Percentiles rank a stretch among this genome's conserved stretches.
Conservation (phyloP, 2,797 vertebrate genomes). For the Vespertilio murinus region DNA sequence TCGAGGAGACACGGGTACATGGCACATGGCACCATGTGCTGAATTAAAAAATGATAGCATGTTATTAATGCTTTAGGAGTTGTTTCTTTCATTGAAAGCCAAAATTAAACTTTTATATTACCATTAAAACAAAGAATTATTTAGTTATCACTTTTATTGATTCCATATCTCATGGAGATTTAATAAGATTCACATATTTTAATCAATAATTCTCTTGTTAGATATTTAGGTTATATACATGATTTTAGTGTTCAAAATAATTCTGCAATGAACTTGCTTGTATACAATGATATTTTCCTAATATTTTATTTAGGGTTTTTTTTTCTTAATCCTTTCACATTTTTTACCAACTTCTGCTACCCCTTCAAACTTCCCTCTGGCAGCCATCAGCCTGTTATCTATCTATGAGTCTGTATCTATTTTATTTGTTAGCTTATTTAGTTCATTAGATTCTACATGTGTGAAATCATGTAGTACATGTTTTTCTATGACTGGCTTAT, state of each 20-base stretch:
- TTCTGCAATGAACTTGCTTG: not conserved
- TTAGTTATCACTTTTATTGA: not conserved
- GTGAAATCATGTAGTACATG: not conserved
- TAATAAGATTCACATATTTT: slow-evolving; percentile 23
- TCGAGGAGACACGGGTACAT: too few relatives aligned
- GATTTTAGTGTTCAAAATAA: not conserved
- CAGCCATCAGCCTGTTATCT: not conserved
- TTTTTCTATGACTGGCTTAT: not conserved
- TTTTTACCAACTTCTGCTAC: not conserved
- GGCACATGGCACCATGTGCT: not conserved
- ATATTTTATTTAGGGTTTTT: not conserved
- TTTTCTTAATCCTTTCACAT: not conserved
- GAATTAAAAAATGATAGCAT: slow-evolving; percentile 41
- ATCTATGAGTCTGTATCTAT: not conserved
- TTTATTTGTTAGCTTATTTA: not conserved
- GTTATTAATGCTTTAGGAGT: not conserved
- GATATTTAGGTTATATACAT: not conserved
- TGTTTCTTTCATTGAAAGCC: not conserved
- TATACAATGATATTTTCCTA: not conserved
- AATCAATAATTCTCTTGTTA: slow-evolving; percentile 15
- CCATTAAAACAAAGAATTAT: not conserved
- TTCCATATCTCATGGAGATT: not conserved
- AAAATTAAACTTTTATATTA: slow-evolving; percentile 45
- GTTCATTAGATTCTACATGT: too few relatives aligned
- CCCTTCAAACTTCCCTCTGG: not conserved